Percentiles rank a stretch among this genome's conserved stretches.
Evolutionary conservation across 1,140 invertebrate genomes (phyloP).

Genomic region (Drosophila lowei): DNA sequence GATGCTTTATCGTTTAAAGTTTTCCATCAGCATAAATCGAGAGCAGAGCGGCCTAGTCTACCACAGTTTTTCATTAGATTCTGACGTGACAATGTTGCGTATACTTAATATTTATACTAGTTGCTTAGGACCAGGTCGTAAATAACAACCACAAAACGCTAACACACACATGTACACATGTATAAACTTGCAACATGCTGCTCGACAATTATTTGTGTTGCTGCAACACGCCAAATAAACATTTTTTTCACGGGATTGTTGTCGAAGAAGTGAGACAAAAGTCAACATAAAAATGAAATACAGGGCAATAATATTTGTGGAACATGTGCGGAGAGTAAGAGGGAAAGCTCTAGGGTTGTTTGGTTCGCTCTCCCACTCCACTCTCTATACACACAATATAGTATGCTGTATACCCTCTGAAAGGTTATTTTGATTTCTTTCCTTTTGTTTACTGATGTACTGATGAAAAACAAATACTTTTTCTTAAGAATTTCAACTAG

Average conservation of each 20-base stretch:
- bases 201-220: slow-evolving; percentile 80
- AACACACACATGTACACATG: slow-evolving; percentile 19
- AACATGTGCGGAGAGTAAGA: slow-evolving; percentile 55
- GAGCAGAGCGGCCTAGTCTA: not conserved
- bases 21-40: slow-evolving; percentile 56
- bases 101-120: slow-evolving; percentile 54
- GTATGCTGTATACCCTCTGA: too few species aligned
- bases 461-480: not conserved
- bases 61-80: slow-evolving; percentile 43
- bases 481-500: not conserved
- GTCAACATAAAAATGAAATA: slow-evolving; percentile 80
- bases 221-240: slow-evolving; percentile 78
- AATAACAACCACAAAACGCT: slow-evolving; percentile 56
- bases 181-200: slow-evolving; percentile 63
- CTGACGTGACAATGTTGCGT: slow-evolving; percentile 45
- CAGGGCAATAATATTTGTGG: slow-evolving; percentile 73
- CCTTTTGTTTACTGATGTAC: too few species aligned
- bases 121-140: slow-evolving; percentile 65
- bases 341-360: slow-evolving; percentile 7
- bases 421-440: too few species aligned
- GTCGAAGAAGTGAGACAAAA: slow-evolving; percentile 49
- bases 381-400: too few species aligned
- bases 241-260: slow-evolving; percentile 45
- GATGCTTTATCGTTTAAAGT: slow-evolving; percentile 49
- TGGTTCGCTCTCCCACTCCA: not conserved